phyloP scores from a whole-genome alignment of 2,113 vertebrate species.

The Protobothrops mucrosquamatus region DNA sequence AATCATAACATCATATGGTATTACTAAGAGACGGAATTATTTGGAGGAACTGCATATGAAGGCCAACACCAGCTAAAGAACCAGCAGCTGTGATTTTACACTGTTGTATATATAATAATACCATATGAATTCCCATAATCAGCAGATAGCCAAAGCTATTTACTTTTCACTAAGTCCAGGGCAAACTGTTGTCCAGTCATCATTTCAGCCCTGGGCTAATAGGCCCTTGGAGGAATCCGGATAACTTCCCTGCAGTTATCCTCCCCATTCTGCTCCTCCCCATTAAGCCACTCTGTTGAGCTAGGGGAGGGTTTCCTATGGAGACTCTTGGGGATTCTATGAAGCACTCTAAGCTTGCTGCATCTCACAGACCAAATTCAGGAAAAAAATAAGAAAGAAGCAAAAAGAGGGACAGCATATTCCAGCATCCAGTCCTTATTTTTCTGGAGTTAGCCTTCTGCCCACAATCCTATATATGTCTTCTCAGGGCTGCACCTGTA shows the following conservation, averaged over 20 bases:
- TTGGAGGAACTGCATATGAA: no score
- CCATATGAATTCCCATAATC: constrained; percentile 21
- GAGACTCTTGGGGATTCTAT: constrained; percentile 60
- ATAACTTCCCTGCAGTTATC: neutral
- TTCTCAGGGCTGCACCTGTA: neutral
- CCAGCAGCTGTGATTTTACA: no score
- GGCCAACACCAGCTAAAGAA: no score
- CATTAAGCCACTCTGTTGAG: neutral
- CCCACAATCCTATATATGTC: neutral
- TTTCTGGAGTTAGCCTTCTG: neutral
- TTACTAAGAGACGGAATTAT: no score
- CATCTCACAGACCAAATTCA: constrained; percentile 51
- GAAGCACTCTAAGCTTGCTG: constrained; percentile 42
- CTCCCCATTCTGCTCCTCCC: neutral
- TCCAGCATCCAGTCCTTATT: neutral
- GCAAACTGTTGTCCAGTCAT: neutral
- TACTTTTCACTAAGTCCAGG: neutral
- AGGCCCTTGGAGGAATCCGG: neutral
- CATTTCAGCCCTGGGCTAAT: neutral
- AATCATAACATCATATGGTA: no score
- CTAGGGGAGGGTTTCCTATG: constrained; percentile 54
- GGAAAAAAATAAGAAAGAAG: constrained; percentile 27
- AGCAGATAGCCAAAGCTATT: constrained; percentile 10
- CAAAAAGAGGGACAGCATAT: neutral
- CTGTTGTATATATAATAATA: neutral